Base-by-base conservation (phyloP, 2,113 vertebrate species). In the Phoxinus phoxinus region DNA sequence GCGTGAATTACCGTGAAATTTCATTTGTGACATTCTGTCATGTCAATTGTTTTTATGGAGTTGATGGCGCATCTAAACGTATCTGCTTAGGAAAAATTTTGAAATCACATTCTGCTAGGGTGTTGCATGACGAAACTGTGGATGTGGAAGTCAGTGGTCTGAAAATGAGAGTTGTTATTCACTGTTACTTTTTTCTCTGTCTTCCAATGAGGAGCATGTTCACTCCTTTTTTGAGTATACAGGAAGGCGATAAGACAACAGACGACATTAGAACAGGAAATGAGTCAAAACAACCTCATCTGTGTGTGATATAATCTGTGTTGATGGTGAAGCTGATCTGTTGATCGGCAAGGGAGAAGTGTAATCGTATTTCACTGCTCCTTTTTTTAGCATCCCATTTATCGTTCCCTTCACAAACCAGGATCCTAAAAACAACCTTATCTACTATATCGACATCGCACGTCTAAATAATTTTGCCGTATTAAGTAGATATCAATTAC, bases 281-380 rank as follows among this genome's bases (percentile, higher is more conserved):
- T 71, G 46, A 83, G 30, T 56, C 44, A 56, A 72, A 72, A 83
- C 67, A 73, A 71, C 80, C 37, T 53, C 46, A 69, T 71, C 46
- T 82, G 63, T 9, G n/a, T 27, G n/a, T 81, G 78, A 81, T 81
- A 65, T 81, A 27, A 81, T 81, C 63, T 53, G 80, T 67, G 27
- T 63, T 81, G 37, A 65, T 46, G 78, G n/a, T 30, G 59, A 67
- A 65, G 59, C 78, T 48, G 59, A 78, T 53, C 21, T 58, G 51
- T 78, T 78, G 51, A 81, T 81, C 8, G 3, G 21, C 32, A 61
- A 41, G 35, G 37, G 35, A 65, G 78, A 67, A 67, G 37, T 27
- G 37, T 67, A 65, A 81, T 81, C 13, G 0, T 65, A 48, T 67
- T 81, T 81, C 41, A 65, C 59, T 65, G 35, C 7, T 65, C 59